These are phyloP conservation scores for Salpingus planirostris DNA, from an alignment of 2,888 invertebrate genomes.

Conservation along the genomic window DNA sequence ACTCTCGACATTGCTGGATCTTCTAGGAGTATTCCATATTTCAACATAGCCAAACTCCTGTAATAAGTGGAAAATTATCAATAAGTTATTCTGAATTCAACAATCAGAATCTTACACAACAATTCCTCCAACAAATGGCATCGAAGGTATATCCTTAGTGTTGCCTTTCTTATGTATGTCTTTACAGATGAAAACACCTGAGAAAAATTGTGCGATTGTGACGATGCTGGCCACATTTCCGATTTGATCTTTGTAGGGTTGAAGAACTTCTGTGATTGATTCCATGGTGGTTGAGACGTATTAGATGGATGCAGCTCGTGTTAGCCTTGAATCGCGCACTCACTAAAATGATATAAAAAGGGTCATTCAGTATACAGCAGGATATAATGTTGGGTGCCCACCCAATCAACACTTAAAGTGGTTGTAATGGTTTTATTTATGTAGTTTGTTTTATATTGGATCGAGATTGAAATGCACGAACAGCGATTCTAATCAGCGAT, in stretches of 20 bases:
- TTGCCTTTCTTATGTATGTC: constrained; percentile 62
- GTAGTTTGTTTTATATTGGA: no score
- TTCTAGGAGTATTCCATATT: constrained; percentile 63
- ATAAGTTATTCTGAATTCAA: constrained; percentile 1
- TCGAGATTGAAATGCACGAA: no score
- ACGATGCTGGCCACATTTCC: constrained; percentile 62
- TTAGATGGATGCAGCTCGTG: no score
- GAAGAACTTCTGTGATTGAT: no score
- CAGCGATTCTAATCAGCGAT: no score
- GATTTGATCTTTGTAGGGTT: constrained; percentile 59
- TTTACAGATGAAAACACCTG: constrained; percentile 65
- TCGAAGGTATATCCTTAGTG: constrained; percentile 55
- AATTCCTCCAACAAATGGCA: constrained; percentile 68
- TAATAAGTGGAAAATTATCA: constrained; percentile 21
- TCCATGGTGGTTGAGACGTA: no score
- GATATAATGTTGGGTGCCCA: no score
- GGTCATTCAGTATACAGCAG: no score
- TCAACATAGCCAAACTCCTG: constrained; percentile 67
- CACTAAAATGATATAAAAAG: no score
- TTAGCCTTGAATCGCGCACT: no score
- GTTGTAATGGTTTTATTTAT: no score
- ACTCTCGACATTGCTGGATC: constrained; percentile 71
- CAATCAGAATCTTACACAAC: constrained; percentile 57
- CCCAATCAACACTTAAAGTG: no score
- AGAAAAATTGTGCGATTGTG: constrained; percentile 75